Evolutionary conservation across 1,140 invertebrate genomes (phyloP), one percentile per base, ranked within the genome.

Genomic region (Lucilia sericata): DNA sequence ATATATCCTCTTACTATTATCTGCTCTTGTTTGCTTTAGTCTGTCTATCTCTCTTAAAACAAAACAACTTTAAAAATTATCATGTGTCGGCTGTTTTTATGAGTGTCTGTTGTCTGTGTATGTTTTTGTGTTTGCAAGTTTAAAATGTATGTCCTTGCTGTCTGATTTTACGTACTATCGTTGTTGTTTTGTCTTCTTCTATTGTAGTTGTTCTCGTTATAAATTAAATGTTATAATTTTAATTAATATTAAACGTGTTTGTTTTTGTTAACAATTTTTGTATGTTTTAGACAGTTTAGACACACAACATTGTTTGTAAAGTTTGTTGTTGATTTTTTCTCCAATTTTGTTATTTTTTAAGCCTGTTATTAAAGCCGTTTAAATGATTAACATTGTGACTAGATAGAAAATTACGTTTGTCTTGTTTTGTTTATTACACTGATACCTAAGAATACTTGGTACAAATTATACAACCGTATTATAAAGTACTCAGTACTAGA

Each of bases 271-370:
- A 70, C 5, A 60, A 70, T 70, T 70, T n/a, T 70, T 21, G 19
- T 70, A 70, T 70, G 65, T 25, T 70, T 70, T 70, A 70, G 65
- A 70, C 65, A 70, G 65, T 70, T 70, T 70, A 70, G 65, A 70
- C 65, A 70, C 65, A 70, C 65, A 70, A 70, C 19, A 70, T 70
- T 70, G 65, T 21, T n/a, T 70, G 65, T 70, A 70, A 70, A 70
- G 65, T 70, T 70, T 70, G 5, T 70, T 70, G 10, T 42, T 70
- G 19, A 19, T 19, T 70, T 70, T 70, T 70, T 70, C 8, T 70
- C 8, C 21, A 19, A 2, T 60, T 60, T 60, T 60, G 51, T 60
- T 60, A 5, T 7, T 60, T 60, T 60, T 30, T 30, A 30, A n/a
- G 55, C 12, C 55, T 19, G n/a, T 7, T n/a, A 70, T 70, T 19